A percentile compares a stretch with the other conserved stretches of the same genome.
These are phyloP conservation scores for Hemicentrotus pulcherrimus DNA, from an alignment of 35 echinoderm and acorn worm species.

Conservation along the genomic window DNA sequence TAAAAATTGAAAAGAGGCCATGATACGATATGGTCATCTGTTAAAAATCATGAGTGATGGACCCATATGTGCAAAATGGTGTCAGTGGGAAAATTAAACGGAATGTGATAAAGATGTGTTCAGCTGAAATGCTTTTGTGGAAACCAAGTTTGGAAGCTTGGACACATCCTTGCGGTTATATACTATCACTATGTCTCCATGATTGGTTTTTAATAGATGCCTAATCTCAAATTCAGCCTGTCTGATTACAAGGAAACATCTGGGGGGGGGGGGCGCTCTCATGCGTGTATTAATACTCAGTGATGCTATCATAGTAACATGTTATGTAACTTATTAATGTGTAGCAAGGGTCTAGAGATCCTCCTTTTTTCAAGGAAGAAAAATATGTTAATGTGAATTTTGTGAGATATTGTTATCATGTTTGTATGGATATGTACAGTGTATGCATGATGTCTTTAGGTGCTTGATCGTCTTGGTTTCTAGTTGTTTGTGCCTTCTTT, in stretches of 20 bases:
- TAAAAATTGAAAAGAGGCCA: background rate
- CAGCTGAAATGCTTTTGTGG: background rate
- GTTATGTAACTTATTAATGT: background rate
- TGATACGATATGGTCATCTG: background rate
- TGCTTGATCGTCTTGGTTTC: background rate
- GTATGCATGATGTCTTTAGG: slow-evolving; percentile 33
- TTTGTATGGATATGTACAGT: background rate
- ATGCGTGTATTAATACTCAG: background rate
- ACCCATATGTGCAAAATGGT: slow-evolving; percentile 9
- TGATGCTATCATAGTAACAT: background rate
- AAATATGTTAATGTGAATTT: background rate
- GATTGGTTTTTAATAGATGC: background rate
- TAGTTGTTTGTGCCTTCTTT: slow-evolving; percentile 45
- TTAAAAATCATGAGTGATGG: background rate
- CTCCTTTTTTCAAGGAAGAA: background rate
- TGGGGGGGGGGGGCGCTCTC: background rate
- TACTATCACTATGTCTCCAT: background rate
- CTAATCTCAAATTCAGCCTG: background rate
- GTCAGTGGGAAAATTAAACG: background rate
- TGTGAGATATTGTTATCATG: background rate
- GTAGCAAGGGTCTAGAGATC: background rate
- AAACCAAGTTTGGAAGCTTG: background rate
- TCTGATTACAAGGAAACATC: background rate
- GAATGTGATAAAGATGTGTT: background rate
- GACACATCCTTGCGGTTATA: background rate